Percentiles rank a stretch among this genome's conserved stretches.
Evolutionary conservation across 2,797 vertebrate genomes (phyloP).

Genomic region (Hypotaenidia philippensis): DNA sequence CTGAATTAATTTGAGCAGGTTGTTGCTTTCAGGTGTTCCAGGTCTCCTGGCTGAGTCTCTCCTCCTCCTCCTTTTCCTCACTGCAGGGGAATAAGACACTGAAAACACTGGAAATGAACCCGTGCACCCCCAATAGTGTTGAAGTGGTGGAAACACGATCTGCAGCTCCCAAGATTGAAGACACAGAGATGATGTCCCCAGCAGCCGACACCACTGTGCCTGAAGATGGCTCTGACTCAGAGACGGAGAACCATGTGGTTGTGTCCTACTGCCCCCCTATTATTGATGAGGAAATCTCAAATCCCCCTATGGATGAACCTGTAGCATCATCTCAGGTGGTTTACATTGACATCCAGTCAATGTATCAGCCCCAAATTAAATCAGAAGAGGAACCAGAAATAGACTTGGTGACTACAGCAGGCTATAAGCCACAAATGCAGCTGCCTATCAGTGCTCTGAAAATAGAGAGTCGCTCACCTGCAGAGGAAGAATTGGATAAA

Average conservation of each 20-base stretch:
- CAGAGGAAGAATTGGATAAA: constrained; percentile 66
- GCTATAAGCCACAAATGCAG: constrained; percentile 83
- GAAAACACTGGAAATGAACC: constrained; percentile 92
- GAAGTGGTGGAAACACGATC: constrained; percentile 87
- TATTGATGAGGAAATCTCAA: constrained; percentile 80
- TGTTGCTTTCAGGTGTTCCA: background rate
- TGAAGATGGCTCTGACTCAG: constrained; percentile 82
- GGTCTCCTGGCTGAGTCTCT: background rate
- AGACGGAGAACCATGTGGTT: constrained; percentile 74
- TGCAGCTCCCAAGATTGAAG: constrained; percentile 80
- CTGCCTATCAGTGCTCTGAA: constrained; percentile 69
- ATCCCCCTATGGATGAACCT: constrained; percentile 79
- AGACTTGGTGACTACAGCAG: constrained; percentile 44
- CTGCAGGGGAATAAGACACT: constrained; percentile 78
- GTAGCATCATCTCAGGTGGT: constrained; percentile 89
- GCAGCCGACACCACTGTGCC: constrained; percentile 68
- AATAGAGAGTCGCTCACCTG: constrained; percentile 3
- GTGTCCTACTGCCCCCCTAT: constrained; percentile 83
- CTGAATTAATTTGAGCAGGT: background rate
- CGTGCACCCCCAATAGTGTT: constrained; percentile 88
- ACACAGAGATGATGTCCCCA: constrained; percentile 80
- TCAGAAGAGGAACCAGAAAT: constrained; percentile 73
- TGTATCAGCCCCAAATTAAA: constrained; percentile 82
- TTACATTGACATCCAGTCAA: constrained; percentile 94
- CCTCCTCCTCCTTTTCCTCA: background rate